Base-by-base conservation (phyloP, 1,140 invertebrate species). In the Caenorhabditis inopinata region DNA sequence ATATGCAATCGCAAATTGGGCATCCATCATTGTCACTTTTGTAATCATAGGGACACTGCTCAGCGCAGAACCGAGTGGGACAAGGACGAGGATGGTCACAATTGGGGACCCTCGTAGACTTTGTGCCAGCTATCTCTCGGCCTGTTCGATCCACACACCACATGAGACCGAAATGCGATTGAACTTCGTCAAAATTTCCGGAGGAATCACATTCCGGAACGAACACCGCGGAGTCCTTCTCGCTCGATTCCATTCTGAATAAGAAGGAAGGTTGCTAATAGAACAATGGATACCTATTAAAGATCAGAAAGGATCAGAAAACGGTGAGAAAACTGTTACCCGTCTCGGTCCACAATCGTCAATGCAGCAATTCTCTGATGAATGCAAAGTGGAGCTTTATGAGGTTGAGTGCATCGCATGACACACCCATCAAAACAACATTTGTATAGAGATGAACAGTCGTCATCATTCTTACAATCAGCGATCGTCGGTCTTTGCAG, bases 391-490 rank as follows among this genome's bases (percentile, higher is more conserved):
- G 81, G 62, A 25, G 84, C 73, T 18, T 38, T 38, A 25, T 32
- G 29, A 27, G 84, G 83, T 49, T 58, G 46, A 27, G 76, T 76
- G 23, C 82, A 83, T 49, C 74, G 78, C 29, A 47, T 81, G 21
- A 81, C 85, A 76, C 85, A 85, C 9, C 85, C 85, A 68, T 85
- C 87, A 46, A 79, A 87, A 75, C 85, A 85, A 76, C 85, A 85
- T 47, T 84, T 83, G 38, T 81, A 42, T 3, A 75, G 35, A 9
- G 79, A 68, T 11, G 82, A 80, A 47, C 82, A 83, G 21, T 77
- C 42, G n/a, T 45, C 32, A 42, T 80, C 73, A 11, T 51, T 46
- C 11, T 48, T 62, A 53, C 79, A 80, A 12, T 80, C 73, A 4
- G 29, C 27, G 29, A 32, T 42, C 16, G 45, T 32, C 16, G 21